Percentiles rank a stretch among this genome's conserved stretches.
phyloP scores from a whole-genome alignment of 2,113 vertebrate species.

The Carassius gibelio region DNA sequence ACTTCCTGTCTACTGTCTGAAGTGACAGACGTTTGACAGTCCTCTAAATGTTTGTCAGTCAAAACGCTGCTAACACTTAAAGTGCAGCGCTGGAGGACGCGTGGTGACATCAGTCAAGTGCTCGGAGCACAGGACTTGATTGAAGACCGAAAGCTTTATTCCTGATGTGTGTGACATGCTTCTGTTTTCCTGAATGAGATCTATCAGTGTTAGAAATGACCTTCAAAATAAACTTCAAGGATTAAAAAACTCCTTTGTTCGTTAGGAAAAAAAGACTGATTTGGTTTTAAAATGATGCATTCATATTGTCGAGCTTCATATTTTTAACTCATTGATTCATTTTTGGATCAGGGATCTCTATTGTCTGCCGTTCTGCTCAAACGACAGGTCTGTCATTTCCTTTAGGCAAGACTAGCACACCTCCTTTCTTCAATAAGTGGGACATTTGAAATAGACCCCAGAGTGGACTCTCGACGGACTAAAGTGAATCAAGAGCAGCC shows the following conservation, averaged over 20 bases:
- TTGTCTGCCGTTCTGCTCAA: neutral
- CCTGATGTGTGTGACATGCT: neutral
- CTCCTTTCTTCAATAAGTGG: constrained; percentile 47
- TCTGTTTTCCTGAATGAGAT: constrained; percentile 7
- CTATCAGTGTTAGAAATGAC: neutral
- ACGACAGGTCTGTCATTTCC: neutral
- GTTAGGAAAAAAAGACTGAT: neutral
- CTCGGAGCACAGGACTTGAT: neutral
- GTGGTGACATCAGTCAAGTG: neutral
- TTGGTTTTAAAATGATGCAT: neutral
- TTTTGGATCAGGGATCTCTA: neutral
- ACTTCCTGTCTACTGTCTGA: constrained; percentile 14
- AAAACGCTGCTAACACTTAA: neutral
- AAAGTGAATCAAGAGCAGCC: constrained; percentile 47
- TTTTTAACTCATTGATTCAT: neutral
- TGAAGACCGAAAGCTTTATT: neutral
- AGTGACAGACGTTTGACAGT: constrained; percentile 26
- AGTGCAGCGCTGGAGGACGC: neutral
- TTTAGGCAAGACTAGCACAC: neutral
- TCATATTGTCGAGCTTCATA: neutral
- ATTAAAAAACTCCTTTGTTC: neutral
- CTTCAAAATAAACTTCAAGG: neutral
- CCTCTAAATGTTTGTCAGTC: constrained; percentile 33
- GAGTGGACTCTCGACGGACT: constrained; percentile 50
- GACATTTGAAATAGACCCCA: constrained; percentile 44